These are phyloP conservation scores for Madoqua kirkii DNA, from an alignment of 2,113 vertebrate genomes.

Conservation along the genomic window DNA sequence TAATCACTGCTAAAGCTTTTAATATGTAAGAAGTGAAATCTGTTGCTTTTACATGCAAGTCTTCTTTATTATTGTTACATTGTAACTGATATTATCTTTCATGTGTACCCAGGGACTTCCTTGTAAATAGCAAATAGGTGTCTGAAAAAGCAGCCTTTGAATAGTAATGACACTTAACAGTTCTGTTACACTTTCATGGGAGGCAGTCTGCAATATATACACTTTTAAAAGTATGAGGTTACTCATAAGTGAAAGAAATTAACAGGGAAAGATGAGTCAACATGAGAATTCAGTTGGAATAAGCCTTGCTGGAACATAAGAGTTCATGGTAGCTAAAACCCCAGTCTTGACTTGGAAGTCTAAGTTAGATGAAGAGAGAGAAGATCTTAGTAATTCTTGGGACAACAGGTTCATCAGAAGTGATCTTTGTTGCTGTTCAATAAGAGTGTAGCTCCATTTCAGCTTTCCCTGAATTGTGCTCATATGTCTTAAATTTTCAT, in stretches of 20 bases:
- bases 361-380: background rate
- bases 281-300: background rate
- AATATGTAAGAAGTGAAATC: constrained; percentile 7
- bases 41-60: background rate
- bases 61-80: constrained; percentile 29
- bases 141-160: constrained; percentile 1
- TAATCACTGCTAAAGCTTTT: constrained; percentile 37
- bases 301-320: background rate
- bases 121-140: constrained; percentile 39
- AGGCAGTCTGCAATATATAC: background rate
- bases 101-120: constrained; percentile 23
- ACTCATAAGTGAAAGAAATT: background rate
- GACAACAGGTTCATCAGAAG: background rate
- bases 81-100: constrained; percentile 37
- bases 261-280: background rate
- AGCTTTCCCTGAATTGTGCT: background rate
- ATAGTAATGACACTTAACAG: background rate
- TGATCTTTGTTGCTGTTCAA: background rate
- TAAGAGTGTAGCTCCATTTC: background rate
- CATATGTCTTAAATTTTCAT: background rate
- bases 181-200: background rate
- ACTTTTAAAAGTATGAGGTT: background rate
- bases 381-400: background rate
- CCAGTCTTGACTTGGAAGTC: background rate
- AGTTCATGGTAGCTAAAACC: background rate